phyloP scores from a whole-genome alignment of 2,797 vertebrate species.

The Taenioides sp. region DNA sequence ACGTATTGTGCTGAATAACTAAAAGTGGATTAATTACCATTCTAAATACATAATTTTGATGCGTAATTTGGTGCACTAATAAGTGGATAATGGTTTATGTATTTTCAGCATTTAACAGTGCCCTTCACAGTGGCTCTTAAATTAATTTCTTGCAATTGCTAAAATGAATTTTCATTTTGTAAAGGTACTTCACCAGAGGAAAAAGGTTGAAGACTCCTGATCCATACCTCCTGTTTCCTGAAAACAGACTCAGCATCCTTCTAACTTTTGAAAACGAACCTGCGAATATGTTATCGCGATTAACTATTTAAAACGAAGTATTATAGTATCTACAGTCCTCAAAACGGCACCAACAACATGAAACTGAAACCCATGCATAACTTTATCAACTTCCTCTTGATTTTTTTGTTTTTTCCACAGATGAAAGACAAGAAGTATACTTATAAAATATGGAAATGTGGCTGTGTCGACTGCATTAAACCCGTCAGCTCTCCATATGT shows the following conservation, averaged over 20 bases:
- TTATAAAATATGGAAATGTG: neutral
- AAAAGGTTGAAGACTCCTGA: too few species aligned
- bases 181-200: too few species aligned
- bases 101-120: too few species aligned
- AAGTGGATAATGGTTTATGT: too few species aligned
- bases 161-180: too few species aligned
- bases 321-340: neutral
- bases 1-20: too few species aligned
- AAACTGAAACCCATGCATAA: neutral
- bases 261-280: neutral
- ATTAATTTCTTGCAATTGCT: too few species aligned
- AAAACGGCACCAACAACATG: neutral
- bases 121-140: too few species aligned
- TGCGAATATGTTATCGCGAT: neutral
- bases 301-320: neutral
- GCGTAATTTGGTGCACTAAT: too few species aligned
- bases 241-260: neutral
- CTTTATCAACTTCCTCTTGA: neutral
- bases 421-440: neutral
- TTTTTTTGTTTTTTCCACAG: neutral
- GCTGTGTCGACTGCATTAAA: neutral
- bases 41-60: too few species aligned
- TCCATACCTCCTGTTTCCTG: neutral
- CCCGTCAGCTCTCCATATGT: constrained; percentile 3
- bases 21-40: too few species aligned